Evolutionary conservation across 92 coral and sea anemone species (phyloP).

Genomic region (Isaurus tuberculatus): DNA sequence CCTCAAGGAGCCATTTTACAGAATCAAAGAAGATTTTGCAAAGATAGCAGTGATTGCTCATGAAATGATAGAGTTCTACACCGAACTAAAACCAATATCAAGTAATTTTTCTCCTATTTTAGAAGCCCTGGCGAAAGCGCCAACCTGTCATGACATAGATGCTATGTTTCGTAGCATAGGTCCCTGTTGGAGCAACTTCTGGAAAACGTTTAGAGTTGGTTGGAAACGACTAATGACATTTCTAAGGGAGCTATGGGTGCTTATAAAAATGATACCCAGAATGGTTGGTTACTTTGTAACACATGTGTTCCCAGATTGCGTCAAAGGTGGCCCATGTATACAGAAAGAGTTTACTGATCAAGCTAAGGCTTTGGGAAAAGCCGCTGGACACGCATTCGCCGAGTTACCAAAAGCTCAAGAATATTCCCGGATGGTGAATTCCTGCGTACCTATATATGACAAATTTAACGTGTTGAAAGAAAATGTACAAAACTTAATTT

Average conservation of each 20-base stretch:
- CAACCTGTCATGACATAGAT: slow-evolving; percentile 78
- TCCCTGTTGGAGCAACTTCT: slow-evolving; percentile 22
- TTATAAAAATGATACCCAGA: slow-evolving; percentile 84
- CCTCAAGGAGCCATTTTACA: slow-evolving; percentile 77
- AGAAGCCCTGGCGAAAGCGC: slow-evolving; percentile 76
- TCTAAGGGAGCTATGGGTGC: slow-evolving; percentile 70
- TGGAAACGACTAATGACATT: slow-evolving; percentile 75
- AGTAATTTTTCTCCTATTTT: slow-evolving; percentile 81
- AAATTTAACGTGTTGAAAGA: slow-evolving; percentile 74
- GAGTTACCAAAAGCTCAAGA: slow-evolving; percentile 75
- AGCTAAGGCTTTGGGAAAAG: slow-evolving; percentile 79
- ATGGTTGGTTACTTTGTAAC: slow-evolving; percentile 83
- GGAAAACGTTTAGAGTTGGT: slow-evolving; percentile 62
- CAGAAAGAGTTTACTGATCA: slow-evolving; percentile 86
- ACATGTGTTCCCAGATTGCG: slow-evolving; percentile 72
- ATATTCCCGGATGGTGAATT: slow-evolving; percentile 76
- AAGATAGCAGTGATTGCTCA: slow-evolving; percentile 67
- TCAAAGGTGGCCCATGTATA: slow-evolving; percentile 84
- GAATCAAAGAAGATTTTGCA: slow-evolving; percentile 70
- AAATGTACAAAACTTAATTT: slow-evolving; percentile 73
- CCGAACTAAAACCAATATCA: slow-evolving; percentile 85
- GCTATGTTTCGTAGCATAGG: slow-evolving; percentile 51
- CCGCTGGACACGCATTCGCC: slow-evolving; percentile 59
- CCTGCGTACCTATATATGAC: slow-evolving; percentile 75
- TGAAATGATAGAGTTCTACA: slow-evolving; percentile 75